Base-by-base conservation (phyloP, 2,888 invertebrate genomes). In the Eupeodes latifasciatus region DNA sequence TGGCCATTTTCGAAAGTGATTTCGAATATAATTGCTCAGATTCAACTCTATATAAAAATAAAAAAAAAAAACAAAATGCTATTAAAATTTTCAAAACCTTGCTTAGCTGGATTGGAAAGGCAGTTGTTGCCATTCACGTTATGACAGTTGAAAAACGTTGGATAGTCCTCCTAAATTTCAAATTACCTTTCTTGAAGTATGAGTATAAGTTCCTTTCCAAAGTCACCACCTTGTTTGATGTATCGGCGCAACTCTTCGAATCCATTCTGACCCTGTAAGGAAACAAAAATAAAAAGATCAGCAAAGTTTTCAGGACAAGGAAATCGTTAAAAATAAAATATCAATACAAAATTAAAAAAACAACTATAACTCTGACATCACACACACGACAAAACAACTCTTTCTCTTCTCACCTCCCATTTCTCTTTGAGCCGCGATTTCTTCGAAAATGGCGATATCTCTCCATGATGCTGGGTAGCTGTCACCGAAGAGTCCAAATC, bases 171-270 rank as follows among this genome's bases (percentile, higher is more conserved):
- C 3, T 7, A 5, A 59, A 7, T 2, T 1, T 27, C 27, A 27
- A 59, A 6, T 93, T 94, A 98, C 98, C 98, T 97, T 94, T 99
- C 98, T 94, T 98, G 98, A 90, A 99, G 94, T 91, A 98, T 97
- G 62, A 96, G 94, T 7, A 98, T 96, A 74, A 99, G 94, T 92
- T 99, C 98, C 92, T 98, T 98, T 94, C 98, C 98, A 93, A 98
- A 98, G 93, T 98, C 98, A 66, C 98, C 97, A 57, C 98, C 98
- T 93, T 98, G 98, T 93, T 98, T 98, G 91, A 99, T 97, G 93
- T 98, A 98, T 90, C 97, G 96, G 81, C 98, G 95, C 69, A 99
- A 95, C 93, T 98, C 98, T 92, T 98, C 98, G 93, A 98, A 99
- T 40, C 98, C 98, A 94, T 97, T 97, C 94, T 98, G 97, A 87